phyloP scores from a whole-genome alignment of 2,797 vertebrate species.

The Pseudochaenichthys georgianus region DNA sequence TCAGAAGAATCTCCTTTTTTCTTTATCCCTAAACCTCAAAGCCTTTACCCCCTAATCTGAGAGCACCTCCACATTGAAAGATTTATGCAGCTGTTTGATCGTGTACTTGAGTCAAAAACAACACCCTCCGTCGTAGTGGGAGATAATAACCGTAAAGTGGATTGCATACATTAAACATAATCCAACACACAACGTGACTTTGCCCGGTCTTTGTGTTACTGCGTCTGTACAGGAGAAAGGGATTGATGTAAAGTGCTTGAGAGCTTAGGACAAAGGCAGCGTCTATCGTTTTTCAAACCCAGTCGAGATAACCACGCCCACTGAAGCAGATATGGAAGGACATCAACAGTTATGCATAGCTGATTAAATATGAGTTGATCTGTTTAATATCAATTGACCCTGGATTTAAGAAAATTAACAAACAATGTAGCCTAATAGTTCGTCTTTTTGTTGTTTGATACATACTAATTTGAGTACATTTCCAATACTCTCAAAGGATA shows the following conservation, averaged over 20 bases:
- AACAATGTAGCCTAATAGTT: no score
- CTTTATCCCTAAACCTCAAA: constrained; percentile 55
- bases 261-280: constrained; percentile 75
- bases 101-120: constrained; percentile 74
- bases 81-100: constrained; percentile 80
- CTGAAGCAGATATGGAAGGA: no score
- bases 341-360: no score
- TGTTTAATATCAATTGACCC: no score
- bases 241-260: constrained; percentile 85
- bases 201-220: constrained; percentile 77
- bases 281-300: no score
- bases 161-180: constrained; percentile 86
- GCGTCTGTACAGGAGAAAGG: constrained; percentile 71
- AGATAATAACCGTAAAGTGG: constrained; percentile 80
- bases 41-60: constrained; percentile 62
- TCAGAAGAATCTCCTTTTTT: constrained; percentile 21
- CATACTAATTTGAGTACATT: no score
- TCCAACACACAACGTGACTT: constrained; percentile 75
- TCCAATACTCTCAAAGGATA: no score
- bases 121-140: constrained; percentile 67
- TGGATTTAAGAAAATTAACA: no score
- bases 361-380: no score
- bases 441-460: no score
- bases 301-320: no score
- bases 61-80: constrained; percentile 66